phyloP scores from a whole-genome alignment of 2,113 vertebrate species.

The Heterotilapia buettikoferi region DNA sequence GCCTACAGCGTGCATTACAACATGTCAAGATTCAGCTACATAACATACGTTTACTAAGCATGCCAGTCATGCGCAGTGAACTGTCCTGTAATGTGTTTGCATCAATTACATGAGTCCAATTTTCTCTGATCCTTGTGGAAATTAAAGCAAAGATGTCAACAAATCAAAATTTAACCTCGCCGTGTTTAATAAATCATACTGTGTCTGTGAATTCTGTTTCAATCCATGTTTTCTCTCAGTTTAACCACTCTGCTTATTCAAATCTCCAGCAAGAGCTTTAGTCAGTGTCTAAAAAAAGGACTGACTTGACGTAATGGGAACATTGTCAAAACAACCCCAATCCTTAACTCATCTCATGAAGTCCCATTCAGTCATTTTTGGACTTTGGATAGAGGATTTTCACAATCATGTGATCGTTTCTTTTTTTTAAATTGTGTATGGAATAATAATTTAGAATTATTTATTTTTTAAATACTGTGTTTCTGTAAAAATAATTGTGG shows the following conservation, averaged over 20 bases:
- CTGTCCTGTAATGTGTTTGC: neutral
- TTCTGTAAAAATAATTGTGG: neutral
- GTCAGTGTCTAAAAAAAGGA: conserved; percentile 30
- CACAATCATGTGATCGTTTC: neutral
- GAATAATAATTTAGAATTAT: neutral
- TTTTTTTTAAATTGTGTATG: neutral
- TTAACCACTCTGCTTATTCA: conserved; percentile 4
- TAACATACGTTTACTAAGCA: neutral
- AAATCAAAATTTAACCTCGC: conserved; percentile 2
- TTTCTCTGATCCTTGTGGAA: neutral
- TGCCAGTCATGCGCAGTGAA: neutral
- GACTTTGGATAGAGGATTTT: neutral
- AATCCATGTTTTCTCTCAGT: conserved; percentile 7
- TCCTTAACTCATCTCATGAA: conserved; percentile 1
- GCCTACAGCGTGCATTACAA: neutral
- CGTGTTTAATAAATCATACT: neutral
- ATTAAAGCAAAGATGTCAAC: conserved; percentile 16
- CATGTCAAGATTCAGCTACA: neutral
- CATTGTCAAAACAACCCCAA: conserved; percentile 13
- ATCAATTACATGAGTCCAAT: neutral
- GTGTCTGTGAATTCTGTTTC: neutral
- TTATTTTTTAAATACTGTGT: neutral
- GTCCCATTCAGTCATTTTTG: neutral
- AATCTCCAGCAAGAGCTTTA: conserved; percentile 26
- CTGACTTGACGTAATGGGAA: conserved; percentile 44